Percentiles rank a stretch among this genome's conserved stretches.
These are phyloP conservation scores for Clarias laeviceps DNA, from an alignment of 2,797 vertebrate species.

Conservation along the genomic window DNA sequence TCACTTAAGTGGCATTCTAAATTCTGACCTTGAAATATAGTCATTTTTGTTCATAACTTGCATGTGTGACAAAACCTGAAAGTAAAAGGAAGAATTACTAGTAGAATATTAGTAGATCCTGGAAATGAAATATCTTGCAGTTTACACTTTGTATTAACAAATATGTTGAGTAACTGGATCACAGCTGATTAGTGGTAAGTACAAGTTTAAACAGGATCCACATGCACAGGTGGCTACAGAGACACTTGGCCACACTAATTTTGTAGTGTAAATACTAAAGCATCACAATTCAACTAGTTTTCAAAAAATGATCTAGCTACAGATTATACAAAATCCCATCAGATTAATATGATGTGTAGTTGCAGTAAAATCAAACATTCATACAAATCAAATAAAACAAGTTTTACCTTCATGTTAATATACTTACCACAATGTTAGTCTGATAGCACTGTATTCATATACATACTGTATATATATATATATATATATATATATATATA, in stretches of 20 bases:
- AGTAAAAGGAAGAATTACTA: not conserved
- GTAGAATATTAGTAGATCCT: not conserved
- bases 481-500: too few relatives aligned
- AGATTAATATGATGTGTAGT: too few relatives aligned
- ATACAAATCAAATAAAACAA: not conserved
- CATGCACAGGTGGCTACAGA: not conserved
- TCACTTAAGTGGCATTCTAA: too few relatives aligned
- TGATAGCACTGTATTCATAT: not conserved
- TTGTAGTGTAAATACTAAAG: not conserved
- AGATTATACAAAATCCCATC: not conserved
- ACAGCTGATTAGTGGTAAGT: not conserved
- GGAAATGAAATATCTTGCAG: not conserved
- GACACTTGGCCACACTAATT: too few relatives aligned
- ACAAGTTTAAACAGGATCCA: not conserved
- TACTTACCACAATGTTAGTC: not conserved
- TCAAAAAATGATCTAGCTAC: not conserved
- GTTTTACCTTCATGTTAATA: not conserved
- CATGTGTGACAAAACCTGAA: not conserved
- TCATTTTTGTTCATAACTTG: too few relatives aligned
- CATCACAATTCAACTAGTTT: not conserved
- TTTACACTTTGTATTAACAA: not conserved
- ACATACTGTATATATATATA: too few relatives aligned
- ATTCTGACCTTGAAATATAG: not conserved
- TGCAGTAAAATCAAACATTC: not conserved
- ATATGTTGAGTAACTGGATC: not conserved